A percentile compares a stretch with the other conserved stretches of the same genome.
Evolutionary conservation across 2,888 invertebrate genomes (phyloP).

Genomic region (Lepidocyrtinus sp.): DNA sequence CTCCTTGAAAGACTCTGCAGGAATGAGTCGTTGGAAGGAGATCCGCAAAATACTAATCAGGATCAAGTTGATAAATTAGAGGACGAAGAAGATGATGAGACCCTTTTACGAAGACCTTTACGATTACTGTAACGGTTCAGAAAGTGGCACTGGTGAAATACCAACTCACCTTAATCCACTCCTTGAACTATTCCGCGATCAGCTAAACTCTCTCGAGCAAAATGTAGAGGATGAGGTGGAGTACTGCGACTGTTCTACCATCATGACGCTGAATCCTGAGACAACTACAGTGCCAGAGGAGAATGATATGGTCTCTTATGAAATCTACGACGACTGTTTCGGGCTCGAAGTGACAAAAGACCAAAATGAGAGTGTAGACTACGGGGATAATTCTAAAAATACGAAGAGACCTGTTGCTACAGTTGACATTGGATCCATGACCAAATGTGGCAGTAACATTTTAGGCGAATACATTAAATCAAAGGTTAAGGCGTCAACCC

Average conservation of each 20-base stretch:
- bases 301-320: conserved; percentile 34
- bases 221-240: conserved; percentile 59
- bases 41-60: conserved; percentile 37
- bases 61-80: too few species aligned
- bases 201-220: conserved; percentile 54
- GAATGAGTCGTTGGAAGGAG: conserved; percentile 14
- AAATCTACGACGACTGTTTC: conserved; percentile 56
- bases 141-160: conserved; percentile 32
- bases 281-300: background rate
- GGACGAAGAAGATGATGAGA: conserved; percentile 56
- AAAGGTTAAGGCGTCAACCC: conserved; percentile 57
- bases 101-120: conserved; percentile 65
- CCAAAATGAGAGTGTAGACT: background rate
- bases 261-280: conserved; percentile 45
- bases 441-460: conserved; percentile 32
- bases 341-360: conserved; percentile 33
- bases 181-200: conserved; percentile 54
- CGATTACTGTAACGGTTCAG: conserved; percentile 62
- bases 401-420: conserved; percentile 12
- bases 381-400: conserved; percentile 38
- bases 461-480: conserved; percentile 45
- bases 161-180: conserved; percentile 32
- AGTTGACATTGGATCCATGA: conserved; percentile 42
- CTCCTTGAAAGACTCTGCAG: conserved; percentile 8
- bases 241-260: conserved; percentile 58